These are phyloP conservation scores for Rotaria sp. DNA, from an alignment of 2,888 invertebrate genomes.

Conservation along the genomic window DNA sequence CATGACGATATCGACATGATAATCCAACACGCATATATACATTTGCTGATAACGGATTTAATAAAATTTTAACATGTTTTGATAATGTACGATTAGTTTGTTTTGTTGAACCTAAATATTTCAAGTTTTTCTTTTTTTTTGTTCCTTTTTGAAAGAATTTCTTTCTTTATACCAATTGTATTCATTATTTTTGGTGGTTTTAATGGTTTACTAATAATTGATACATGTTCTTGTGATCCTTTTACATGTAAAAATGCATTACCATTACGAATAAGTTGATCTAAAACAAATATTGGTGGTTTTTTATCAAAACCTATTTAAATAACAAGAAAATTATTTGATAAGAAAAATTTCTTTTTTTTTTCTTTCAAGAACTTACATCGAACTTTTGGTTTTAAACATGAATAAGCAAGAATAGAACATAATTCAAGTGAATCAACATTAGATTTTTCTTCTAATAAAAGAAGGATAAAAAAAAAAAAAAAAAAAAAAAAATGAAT, in stretches of 20 bases:
- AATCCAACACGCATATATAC: slow-evolving; percentile 23
- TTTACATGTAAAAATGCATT: slow-evolving; percentile 9
- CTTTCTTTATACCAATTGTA: background rate
- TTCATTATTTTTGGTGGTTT: background rate
- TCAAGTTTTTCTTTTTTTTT: too few relatives aligned
- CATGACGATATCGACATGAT: background rate
- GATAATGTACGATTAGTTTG: slow-evolving; percentile 13
- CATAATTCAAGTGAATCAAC: slow-evolving; percentile 19
- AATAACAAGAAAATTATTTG: background rate
- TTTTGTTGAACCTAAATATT: background rate
- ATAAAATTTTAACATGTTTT: slow-evolving; percentile 4
- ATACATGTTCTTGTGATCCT: slow-evolving; percentile 7
- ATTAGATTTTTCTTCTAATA: background rate
- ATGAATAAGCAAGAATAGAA: slow-evolving; percentile 18
- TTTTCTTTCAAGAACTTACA: too few relatives aligned
- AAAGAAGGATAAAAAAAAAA: background rate
- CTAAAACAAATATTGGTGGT: slow-evolving; percentile 1
- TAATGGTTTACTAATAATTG: slow-evolving; percentile 6
- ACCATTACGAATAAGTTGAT: slow-evolving; percentile 2
- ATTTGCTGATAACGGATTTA: background rate
- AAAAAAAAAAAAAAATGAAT: background rate
- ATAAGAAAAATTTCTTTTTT: too few relatives aligned
- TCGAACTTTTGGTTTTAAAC: slow-evolving; percentile 23
- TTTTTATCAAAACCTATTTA: slow-evolving; percentile 13
- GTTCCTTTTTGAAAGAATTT: background rate